phyloP scores from a whole-genome alignment of 1,140 invertebrate genomes.

The Neotoxoptera formosana region DNA sequence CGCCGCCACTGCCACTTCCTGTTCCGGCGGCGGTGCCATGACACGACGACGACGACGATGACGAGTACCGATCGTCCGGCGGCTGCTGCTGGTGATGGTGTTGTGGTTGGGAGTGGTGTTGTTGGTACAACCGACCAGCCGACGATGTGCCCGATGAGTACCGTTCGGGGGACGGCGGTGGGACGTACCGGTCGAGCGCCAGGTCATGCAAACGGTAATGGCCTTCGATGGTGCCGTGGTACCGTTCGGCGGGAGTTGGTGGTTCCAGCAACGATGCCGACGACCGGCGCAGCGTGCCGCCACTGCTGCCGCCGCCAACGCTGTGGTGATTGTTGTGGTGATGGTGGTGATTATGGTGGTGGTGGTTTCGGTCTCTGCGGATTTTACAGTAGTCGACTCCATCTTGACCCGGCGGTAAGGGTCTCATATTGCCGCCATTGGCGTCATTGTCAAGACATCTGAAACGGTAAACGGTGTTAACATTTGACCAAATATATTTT shows the following conservation, averaged over 20 bases:
- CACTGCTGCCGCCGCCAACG: not conserved
- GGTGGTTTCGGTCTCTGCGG: slow-evolving; percentile 47
- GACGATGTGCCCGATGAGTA: slow-evolving; percentile 17
- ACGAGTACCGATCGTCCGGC: slow-evolving; percentile 17
- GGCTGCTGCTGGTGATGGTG: not conserved
- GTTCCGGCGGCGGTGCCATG: not conserved
- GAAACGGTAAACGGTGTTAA: not conserved
- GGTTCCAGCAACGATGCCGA: slow-evolving; percentile 35
- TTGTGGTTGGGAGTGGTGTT: not conserved
- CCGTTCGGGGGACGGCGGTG: slow-evolving; percentile 52
- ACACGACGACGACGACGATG: slow-evolving; percentile 1
- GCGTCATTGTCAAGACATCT: slow-evolving; percentile 56
- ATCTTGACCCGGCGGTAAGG: slow-evolving; percentile 56
- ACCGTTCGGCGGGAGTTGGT: slow-evolving; percentile 41
- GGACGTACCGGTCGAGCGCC: slow-evolving; percentile 51
- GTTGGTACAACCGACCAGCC: not conserved
- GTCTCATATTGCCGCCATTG: slow-evolving; percentile 56
- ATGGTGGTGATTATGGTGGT: slow-evolving; percentile 12
- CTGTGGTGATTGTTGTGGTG: not conserved
- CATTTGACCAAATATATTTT: not conserved
- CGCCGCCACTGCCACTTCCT: not conserved
- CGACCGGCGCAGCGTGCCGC: slow-evolving; percentile 34
- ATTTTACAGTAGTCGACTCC: slow-evolving; percentile 54
- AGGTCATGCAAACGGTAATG: slow-evolving; percentile 50
- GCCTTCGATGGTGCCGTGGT: slow-evolving; percentile 53